Evolutionary conservation across 2,888 invertebrate species (phyloP), one percentile per base, ranked within the genome.

Genomic region (Syrphus vitripennis): DNA sequence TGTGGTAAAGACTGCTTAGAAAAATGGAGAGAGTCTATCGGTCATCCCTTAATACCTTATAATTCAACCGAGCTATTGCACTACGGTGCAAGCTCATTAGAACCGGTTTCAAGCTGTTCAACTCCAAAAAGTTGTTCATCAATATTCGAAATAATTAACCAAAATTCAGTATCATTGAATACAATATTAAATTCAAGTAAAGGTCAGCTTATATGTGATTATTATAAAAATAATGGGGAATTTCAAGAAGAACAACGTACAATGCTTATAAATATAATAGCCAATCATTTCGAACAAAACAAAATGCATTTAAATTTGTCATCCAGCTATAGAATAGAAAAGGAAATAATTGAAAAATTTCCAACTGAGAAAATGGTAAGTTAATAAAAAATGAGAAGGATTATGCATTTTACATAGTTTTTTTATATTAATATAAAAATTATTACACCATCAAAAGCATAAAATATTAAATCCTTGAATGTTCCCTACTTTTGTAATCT

Each of bases 111-210:
- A 55, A 55, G 29, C 2, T 55, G 55, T 55, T 55, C 55, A 55
- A 55, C 55, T 55, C 29, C 29, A 55, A 50, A 4, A 50, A 50
- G 48, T 50, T 12, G 14, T 24, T 50, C 21, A 10, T 55, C 29
- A 55, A 29, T 4, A n/a, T 1, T 7, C 29, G 55, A 29, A 29
- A 5, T 29, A 29, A 14, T 29, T 29, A 55, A n/a, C 29, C n/a
- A 55, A 26, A 29, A 55, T 55, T 55, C 55, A 55, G 29, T 55
- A 55, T 55, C 55, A 55, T 55, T 55, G 55, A 55, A 55, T 55
- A 55, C 55, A 55, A 55, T 55, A 55, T 29, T 55, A 55, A 3
- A 29, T n/a, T 16, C 55, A 29, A 55, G 9, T 55, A 26, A 61
- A 61, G 61, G 61, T 61, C 34, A 61, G 12, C 24, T 61, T 2